Base-by-base conservation (phyloP, 2,888 invertebrate genomes). In the Cerastis rubricosa region DNA sequence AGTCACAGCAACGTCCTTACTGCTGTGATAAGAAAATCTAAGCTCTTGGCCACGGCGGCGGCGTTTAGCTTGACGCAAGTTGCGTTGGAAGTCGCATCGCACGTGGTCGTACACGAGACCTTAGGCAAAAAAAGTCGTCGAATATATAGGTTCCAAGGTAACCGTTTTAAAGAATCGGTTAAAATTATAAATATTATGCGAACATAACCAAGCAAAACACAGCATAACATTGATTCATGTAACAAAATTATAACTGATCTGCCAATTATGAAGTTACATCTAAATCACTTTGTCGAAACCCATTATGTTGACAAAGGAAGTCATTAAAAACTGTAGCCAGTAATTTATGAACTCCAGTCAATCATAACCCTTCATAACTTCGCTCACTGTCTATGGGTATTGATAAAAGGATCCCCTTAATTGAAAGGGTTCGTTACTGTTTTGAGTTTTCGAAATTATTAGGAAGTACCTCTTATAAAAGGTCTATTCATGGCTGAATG, bases 241-340 rank as follows among this genome's bases (percentile, higher is more conserved):
- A n/a, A 54, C 22, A 19, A 68, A 76, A 64, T 57, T 29, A 40
- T 40, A 25, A 67, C 51, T 17, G 17, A 64, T 45, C 54, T 45
- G 22, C 25, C 7, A 69, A 64, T 40, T 35, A 74, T 11, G 14
- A 59, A 25, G 14, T n/a, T 22, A n/a, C 47, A n/a, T 35, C 49
- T 51, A 43, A 47, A 61, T 71, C 57, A 59, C 12, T 40, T 74
- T 49, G 25, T 57, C 25, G n/a, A 64, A 68, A 51, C 49, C 45
- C 35, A 61, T 54, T 7, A 49, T 67, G 14, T 51, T 19, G 6
- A 76, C 61, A 82, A 76, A 71, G 54, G 54, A 59, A 64, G 22
- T 35, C 7, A 64, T 65, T 59, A 54, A 22, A 45, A 74, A 65
- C 45, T 61, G 22, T 19, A 25, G 5, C 14, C 25, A 63, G 51